phyloP scores from a whole-genome alignment of 2,113 vertebrate species.

The Spea bombifrons region DNA sequence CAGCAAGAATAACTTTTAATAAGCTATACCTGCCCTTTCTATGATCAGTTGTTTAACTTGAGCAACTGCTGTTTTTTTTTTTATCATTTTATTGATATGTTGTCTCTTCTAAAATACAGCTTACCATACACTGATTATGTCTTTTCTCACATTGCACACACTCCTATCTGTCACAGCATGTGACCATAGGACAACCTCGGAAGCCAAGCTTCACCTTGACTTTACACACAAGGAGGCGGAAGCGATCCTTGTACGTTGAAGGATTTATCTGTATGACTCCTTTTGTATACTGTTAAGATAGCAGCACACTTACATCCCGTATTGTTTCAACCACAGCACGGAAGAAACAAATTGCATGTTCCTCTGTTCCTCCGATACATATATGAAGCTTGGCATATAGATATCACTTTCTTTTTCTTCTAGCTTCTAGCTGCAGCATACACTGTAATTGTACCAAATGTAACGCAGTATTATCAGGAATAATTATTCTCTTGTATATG shows the following conservation, averaged over 20 bases:
- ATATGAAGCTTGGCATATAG: not conserved
- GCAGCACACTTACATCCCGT: not conserved
- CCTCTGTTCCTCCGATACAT: not conserved
- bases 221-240: constrained; percentile 73
- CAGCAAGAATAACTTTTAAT: too few species aligned
- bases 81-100: too few species aligned
- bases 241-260: constrained; percentile 76
- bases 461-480: too few species aligned
- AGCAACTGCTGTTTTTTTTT: too few species aligned
- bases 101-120: too few species aligned
- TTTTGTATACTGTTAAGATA: constrained; percentile 11
- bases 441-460: too few species aligned
- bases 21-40: too few species aligned
- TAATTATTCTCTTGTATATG: too few species aligned
- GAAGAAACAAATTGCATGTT: not conserved
- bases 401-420: too few species aligned
- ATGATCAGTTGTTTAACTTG: too few species aligned
- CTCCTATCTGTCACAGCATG: constrained; percentile 70
- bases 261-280: not conserved
- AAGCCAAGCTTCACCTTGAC: constrained; percentile 72
- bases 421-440: too few species aligned
- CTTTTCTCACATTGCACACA: constrained; percentile 51
- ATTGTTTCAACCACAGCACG: not conserved
- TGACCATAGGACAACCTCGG: constrained; percentile 67
- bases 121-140: too few species aligned